phyloP scores from a whole-genome alignment of 2,888 invertebrate genomes.

The Agriotes lineatus region DNA sequence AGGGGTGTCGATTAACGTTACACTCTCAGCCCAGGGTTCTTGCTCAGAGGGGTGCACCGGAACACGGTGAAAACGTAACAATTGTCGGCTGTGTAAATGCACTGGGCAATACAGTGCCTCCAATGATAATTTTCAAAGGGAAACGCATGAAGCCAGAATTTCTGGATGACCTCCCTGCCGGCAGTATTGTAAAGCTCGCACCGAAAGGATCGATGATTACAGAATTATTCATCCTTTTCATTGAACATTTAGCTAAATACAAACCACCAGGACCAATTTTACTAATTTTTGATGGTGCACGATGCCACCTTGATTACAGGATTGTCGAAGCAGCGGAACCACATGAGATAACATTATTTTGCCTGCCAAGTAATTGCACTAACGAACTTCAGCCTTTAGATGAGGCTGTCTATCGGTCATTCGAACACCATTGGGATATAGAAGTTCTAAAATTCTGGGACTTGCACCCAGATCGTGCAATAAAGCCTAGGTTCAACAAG shows the following conservation, averaged over 20 bases:
- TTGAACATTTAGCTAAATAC: conserved; percentile 1
- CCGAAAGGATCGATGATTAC: conserved; percentile 9
- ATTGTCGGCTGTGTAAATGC: background rate
- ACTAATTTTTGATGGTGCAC: conserved; percentile 5
- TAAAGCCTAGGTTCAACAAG: background rate
- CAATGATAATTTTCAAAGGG: conserved; percentile 6
- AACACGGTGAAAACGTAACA: background rate
- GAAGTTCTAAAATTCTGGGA: background rate
- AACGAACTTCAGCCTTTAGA: background rate
- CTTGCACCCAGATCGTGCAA: background rate
- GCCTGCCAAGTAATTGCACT: background rate
- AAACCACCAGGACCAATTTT: background rate
- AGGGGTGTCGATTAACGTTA: no score
- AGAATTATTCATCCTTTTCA: no score
- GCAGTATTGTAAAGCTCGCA: background rate
- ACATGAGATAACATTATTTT: background rate
- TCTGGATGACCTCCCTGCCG: background rate
- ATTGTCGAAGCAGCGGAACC: background rate
- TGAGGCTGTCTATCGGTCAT: background rate
- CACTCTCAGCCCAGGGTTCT: no score
- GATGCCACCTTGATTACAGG: background rate
- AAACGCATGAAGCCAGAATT: conserved; percentile 5
- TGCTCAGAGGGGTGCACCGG: no score
- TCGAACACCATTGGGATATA: background rate
- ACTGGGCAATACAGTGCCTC: background rate